These are phyloP conservation scores for Patiria pectinifera DNA, from an alignment of 53 echinoderm and acorn worm genomes.

Conservation along the genomic window DNA sequence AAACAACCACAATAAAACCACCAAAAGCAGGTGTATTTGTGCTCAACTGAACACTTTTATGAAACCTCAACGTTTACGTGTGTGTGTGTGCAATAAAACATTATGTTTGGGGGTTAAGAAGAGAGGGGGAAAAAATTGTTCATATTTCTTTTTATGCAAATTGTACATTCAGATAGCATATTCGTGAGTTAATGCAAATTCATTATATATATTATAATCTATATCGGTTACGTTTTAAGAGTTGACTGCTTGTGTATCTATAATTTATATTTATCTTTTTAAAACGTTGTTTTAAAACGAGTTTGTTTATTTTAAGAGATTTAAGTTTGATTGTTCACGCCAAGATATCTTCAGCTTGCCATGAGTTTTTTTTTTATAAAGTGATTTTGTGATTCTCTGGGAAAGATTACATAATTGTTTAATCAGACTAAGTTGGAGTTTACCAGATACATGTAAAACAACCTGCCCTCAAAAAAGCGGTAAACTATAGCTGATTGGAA, in stretches of 20 bases:
- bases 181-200: conserved; percentile 31
- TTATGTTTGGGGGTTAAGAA: neutral
- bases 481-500: neutral
- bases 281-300: neutral
- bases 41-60: neutral
- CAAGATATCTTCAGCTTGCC: conserved; percentile 46
- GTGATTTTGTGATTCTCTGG: neutral
- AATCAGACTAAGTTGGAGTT: neutral
- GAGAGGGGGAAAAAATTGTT: neutral
- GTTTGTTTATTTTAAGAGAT: conserved; percentile 12
- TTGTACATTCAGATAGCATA: conserved; percentile 47
- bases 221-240: neutral
- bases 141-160: conserved; percentile 62
- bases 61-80: neutral
- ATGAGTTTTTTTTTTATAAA: conserved; percentile 2
- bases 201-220: neutral
- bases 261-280: conserved; percentile 19
- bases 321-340: neutral
- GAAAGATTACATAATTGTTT: neutral
- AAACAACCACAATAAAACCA: neutral
- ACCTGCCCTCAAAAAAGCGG: neutral
- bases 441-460: neutral
- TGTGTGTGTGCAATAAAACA: conserved; percentile 55
- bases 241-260: conserved; percentile 36
- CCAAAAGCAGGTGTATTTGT: neutral